Conservation (phyloP, 2,797 vertebrate genomes). For the Picus viridis region DNA sequence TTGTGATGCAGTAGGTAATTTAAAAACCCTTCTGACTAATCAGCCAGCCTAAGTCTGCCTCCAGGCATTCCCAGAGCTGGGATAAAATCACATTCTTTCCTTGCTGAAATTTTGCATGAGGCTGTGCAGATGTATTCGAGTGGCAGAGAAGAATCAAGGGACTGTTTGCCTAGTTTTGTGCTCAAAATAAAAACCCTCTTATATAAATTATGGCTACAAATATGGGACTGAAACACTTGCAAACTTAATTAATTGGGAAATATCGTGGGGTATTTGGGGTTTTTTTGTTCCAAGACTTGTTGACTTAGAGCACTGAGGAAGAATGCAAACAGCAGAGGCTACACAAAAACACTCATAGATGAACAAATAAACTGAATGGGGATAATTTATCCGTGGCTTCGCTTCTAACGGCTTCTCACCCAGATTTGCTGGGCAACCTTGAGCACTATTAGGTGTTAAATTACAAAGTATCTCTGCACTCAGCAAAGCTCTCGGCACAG, state of each 20-base stretch:
- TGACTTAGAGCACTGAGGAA: slow-evolving; percentile 1
- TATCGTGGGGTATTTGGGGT: neutral
- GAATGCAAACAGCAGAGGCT: neutral
- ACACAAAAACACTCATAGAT: neutral
- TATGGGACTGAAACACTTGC: neutral
- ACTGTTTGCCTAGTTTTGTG: neutral
- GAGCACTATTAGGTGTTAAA: neutral
- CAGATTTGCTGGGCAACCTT: neutral
- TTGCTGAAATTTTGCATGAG: neutral
- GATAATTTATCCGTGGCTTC: neutral
- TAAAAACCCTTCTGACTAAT: neutral
- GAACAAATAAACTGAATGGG: neutral
- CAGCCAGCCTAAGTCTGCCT: neutral
- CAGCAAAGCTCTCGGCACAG: neutral
- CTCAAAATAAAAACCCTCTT: neutral
- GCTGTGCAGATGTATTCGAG: neutral
- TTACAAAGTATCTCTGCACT: neutral
- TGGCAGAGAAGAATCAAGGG: neutral
- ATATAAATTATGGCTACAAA: neutral
- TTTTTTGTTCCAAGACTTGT: neutral
- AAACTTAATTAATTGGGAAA: neutral
- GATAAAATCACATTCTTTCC: neutral
- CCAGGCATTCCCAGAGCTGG: neutral
- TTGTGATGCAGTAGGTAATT: neutral
- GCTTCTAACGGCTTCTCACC: neutral